Percentiles rank a stretch among this genome's conserved stretches.
Evolutionary conservation across 2,888 invertebrate species (phyloP).

Genomic region (Isoperla grammatica): DNA sequence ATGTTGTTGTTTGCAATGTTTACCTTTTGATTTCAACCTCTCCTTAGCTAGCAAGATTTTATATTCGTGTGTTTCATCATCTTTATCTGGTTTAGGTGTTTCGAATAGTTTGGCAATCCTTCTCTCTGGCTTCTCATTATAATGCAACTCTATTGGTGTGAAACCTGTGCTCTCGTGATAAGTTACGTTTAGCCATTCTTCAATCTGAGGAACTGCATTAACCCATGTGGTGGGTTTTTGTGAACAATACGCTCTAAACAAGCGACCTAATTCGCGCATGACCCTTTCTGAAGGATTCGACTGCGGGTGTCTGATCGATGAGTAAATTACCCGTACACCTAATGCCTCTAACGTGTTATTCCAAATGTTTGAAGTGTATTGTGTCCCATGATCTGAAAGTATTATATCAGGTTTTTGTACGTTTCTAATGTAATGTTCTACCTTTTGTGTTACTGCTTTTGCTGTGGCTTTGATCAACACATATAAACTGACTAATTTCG

Average conservation of each 20-base stretch:
- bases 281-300: slow-evolving; percentile 1
- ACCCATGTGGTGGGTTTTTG: slow-evolving; percentile 30
- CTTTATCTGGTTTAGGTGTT: neutral
- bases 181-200: slow-evolving; percentile 24
- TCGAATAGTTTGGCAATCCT: neutral
- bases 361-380: neutral
- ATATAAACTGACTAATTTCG: neutral
- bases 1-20: neutral
- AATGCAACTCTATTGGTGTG: slow-evolving; percentile 20
- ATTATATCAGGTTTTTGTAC: neutral
- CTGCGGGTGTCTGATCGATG: slow-evolving; percentile 23
- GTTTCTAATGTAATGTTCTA: neutral
- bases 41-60: neutral
- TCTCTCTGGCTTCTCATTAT: neutral
- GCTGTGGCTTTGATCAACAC: neutral
- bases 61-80: no score
- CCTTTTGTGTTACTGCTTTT: neutral
- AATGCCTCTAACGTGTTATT: neutral
- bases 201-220: slow-evolving; percentile 18
- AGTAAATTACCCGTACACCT: slow-evolving; percentile 20
- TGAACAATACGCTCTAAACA: slow-evolving; percentile 29
- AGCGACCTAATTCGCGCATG: slow-evolving; percentile 22
- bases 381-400: neutral
- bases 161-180: slow-evolving; percentile 28
- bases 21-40: no score